phyloP scores from a whole-genome alignment of 2,888 invertebrate species.

The Scaptodrosophila latifasciaeformis region DNA sequence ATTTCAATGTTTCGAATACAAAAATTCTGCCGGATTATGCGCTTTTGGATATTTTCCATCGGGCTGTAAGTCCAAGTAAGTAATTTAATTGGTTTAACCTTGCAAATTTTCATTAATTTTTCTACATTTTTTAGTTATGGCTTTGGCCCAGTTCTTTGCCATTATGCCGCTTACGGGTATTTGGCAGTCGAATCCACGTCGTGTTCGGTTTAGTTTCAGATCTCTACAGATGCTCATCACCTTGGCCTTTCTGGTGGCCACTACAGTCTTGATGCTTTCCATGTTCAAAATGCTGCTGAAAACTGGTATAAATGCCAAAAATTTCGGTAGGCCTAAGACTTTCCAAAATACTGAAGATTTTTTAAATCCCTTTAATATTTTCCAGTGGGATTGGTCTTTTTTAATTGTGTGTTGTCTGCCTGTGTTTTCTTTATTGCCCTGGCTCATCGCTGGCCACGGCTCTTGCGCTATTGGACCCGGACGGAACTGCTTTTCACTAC shows the following conservation, averaged over 20 bases:
- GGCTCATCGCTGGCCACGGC: conserved; percentile 67
- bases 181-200: conserved; percentile 70
- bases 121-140: conserved; percentile 74
- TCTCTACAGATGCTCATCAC: conserved; percentile 56
- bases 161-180: conserved; percentile 77
- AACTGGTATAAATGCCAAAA: conserved; percentile 71
- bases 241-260: conserved; percentile 45
- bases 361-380: background rate
- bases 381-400: conserved; percentile 70
- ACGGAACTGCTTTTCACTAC: conserved; percentile 66
- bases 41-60: conserved; percentile 74
- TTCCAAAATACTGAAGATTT: too few relatives aligned
- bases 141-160: conserved; percentile 77
- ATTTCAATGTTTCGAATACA: conserved; percentile 22
- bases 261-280: conserved; percentile 37
- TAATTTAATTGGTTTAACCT: conserved; percentile 11
- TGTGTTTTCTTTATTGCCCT: conserved; percentile 66
- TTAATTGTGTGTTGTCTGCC: conserved; percentile 54
- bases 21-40: conserved; percentile 31
- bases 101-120: too few relatives aligned
- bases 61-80: conserved; percentile 75
- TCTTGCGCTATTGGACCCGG: conserved; percentile 70
- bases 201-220: conserved; percentile 57
- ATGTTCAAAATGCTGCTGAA: conserved; percentile 46
- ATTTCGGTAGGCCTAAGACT: conserved; percentile 52